Percentiles rank a stretch among this genome's conserved stretches.
These are phyloP conservation scores for Stigmatopora argus DNA, from an alignment of 2,113 vertebrate genomes.

Conservation along the genomic window DNA sequence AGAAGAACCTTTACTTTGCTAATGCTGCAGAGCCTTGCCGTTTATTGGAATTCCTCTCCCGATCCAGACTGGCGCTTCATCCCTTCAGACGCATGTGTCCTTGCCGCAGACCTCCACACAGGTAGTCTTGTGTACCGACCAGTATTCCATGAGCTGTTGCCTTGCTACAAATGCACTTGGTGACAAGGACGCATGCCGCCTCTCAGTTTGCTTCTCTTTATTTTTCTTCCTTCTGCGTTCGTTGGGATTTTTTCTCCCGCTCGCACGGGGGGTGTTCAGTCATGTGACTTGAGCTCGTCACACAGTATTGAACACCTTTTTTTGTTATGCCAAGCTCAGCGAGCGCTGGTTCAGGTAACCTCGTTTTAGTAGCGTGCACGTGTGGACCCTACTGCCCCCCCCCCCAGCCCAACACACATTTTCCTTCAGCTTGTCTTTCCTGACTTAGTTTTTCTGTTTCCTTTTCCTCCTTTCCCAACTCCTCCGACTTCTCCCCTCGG, in stretches of 20 bases:
- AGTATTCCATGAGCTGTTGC: neutral
- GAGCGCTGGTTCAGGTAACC: conserved; percentile 8
- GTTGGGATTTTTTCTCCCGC: conserved; percentile 15
- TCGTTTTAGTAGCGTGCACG: neutral
- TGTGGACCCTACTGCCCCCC: too few species aligned
- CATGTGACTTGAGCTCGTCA: conserved; percentile 52
- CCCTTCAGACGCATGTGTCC: conserved; percentile 58
- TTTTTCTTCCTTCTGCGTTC: conserved; percentile 19
- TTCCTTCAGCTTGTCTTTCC: neutral
- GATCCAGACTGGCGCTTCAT: conserved; percentile 45
- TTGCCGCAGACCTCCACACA: conserved; percentile 52
- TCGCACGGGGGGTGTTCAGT: conserved; percentile 27
- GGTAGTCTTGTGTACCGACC: conserved; percentile 14
- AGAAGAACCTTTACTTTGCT: neutral
- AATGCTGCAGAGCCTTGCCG: neutral
- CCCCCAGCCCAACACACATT: conserved; percentile 50
- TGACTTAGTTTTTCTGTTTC: conserved; percentile 14
- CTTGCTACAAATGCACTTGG: neutral
- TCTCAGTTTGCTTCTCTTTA: conserved; percentile 13
- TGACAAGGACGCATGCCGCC: neutral
- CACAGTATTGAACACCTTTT: conserved; percentile 63
- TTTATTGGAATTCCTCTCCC: conserved; percentile 16
- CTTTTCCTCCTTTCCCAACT: conserved; percentile 16
- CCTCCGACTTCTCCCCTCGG: conserved; percentile 41
- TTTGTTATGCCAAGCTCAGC: conserved; percentile 52